phyloP scores from a whole-genome alignment of 2,113 vertebrate species.

The Rhinolophus ferrumequinum region DNA sequence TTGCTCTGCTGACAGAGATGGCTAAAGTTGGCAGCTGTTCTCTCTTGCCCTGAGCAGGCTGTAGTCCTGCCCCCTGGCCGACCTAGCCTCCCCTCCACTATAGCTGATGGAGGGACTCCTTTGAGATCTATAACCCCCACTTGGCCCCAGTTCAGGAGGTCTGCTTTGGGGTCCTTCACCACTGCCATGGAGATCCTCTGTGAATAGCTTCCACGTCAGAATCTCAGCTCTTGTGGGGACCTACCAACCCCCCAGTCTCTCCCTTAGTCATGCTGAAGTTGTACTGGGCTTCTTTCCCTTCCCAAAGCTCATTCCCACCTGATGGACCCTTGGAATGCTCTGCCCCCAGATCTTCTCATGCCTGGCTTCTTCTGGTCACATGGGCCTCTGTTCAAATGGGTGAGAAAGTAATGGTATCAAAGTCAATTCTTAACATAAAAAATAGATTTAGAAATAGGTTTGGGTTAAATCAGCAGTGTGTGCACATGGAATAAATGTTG shows the following conservation, averaged over 20 bases:
- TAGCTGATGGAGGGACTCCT: not conserved
- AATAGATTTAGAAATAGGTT: slow-evolving; percentile 35
- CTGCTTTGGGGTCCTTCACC: not conserved
- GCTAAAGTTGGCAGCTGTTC: not conserved
- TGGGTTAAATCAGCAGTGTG: not conserved
- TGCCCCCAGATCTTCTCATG: not conserved
- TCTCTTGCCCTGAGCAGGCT: not conserved
- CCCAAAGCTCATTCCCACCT: not conserved
- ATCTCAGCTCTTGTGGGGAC: not conserved
- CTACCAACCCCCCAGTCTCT: not conserved
- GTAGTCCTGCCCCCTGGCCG: not conserved
- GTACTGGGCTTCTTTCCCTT: not conserved
- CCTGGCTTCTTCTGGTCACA: not conserved
- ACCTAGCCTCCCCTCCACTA: not conserved
- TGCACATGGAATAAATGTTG: slow-evolving; percentile 10
- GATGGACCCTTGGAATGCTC: not conserved
- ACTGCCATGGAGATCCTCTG: not conserved
- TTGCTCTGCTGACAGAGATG: not conserved
- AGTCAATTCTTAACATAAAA: slow-evolving; percentile 29
- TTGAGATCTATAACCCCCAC: not conserved
- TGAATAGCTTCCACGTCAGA: not conserved
- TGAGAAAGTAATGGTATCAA: not conserved
- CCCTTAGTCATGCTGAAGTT: not conserved
- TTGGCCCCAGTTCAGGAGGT: not conserved
- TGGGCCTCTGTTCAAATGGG: not conserved